Evolutionary conservation across 1,140 invertebrate genomes (phyloP).

Genomic region (Dendrolimus punctatus): DNA sequence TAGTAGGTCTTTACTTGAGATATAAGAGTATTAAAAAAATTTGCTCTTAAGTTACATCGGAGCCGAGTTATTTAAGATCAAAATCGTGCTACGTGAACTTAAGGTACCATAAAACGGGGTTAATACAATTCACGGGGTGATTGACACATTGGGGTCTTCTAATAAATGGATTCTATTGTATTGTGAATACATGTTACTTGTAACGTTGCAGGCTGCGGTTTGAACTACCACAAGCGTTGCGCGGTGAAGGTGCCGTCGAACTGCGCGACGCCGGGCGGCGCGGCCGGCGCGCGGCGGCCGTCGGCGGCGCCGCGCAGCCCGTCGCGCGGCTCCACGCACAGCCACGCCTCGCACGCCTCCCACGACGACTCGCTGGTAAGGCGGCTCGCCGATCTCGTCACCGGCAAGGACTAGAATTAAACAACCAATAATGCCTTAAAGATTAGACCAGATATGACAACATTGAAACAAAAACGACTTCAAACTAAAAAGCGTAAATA

Average conservation of each 20-base stretch:
- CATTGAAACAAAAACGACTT: too few species aligned
- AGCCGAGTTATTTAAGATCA: too few species aligned
- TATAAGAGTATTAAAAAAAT: too few species aligned
- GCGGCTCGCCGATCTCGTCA: constrained; percentile 61
- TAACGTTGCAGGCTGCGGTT: constrained; percentile 85
- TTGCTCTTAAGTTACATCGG: too few species aligned
- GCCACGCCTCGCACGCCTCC: constrained; percentile 36
- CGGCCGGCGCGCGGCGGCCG: constrained; percentile 78
- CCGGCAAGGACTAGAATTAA: constrained; percentile 25
- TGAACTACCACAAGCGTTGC: constrained; percentile 99
- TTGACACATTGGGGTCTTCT: too few species aligned
- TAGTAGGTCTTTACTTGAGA: too few species aligned
- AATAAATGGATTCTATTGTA: too few species aligned
- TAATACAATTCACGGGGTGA: too few species aligned
- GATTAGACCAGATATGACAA: too few species aligned
- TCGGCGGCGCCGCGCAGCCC: constrained; percentile 76
- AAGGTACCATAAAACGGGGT: too few species aligned
- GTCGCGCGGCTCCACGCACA: constrained; percentile 73
- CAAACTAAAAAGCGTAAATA: too few species aligned
- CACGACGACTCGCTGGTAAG: constrained; percentile 68
- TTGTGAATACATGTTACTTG: background rate
- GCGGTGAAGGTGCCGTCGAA: constrained; percentile 99
- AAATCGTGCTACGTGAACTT: too few species aligned
- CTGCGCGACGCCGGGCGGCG: constrained; percentile 77
- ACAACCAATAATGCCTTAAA: background rate